Evolutionary conservation across 2,113 vertebrate species (phyloP), one percentile per base, ranked within the genome.

Genomic region (Sander vitreus): DNA sequence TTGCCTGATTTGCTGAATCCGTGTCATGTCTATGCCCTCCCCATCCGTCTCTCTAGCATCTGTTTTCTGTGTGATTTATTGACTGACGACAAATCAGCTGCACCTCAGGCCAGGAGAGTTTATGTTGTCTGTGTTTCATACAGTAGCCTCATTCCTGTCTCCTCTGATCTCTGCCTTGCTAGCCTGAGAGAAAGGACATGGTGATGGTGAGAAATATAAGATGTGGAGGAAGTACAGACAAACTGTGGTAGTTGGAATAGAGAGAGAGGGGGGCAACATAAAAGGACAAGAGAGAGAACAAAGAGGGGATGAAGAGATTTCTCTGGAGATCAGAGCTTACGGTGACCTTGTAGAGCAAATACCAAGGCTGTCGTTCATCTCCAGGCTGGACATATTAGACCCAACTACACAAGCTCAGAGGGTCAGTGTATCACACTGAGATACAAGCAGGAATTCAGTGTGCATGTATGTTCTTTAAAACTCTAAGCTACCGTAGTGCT

Each of bases 41-140:
- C 55, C 68, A 27, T 60, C 51, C 0, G 0, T 50, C 51, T 76
- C 72, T 47, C 27, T 30, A 9, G 47, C 81, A 88, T 81, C 87
- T 84, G 80, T 76, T 81, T 85, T 80, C 69, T 78, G 82, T 90
- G 77, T 74, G 69, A 89, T 86, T 86, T 68, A 86, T 57, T 74
- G 69, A 81, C 54, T 53, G 86, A 80, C 70, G 16, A 55, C 2
- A 13, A 48, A 39, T 80, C 71, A 62, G 67, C 53, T 62, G 63
- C 85, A 79, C 73, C 30, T 78, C 63, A 27, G 69, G 45, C 76
- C 72, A 54, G 47, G 23, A 59, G 11, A 76, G 51, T 59, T 72
- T 75, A 68, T 79, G 55, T 62, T 60, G 72, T 74, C 55, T 69
- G 67, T 27, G 55, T n/a, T 60, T 83, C 57, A 25, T 74, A 76